Conservation (phyloP, 2,113 vertebrate genomes). For the Hippoglossus stenolepis region DNA sequence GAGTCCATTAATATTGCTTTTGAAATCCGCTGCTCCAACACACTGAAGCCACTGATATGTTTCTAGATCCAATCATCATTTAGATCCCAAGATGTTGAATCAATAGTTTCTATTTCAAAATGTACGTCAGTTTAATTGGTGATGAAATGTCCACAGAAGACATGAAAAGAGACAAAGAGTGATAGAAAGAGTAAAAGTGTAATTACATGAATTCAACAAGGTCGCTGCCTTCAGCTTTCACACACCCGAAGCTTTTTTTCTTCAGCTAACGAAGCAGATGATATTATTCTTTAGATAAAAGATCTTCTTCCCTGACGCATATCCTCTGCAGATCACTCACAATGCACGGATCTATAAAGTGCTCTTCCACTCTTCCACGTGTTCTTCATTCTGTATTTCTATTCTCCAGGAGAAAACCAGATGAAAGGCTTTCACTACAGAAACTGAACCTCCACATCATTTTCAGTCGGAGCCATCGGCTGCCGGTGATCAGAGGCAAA, state of each 20-base stretch:
- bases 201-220: not conserved
- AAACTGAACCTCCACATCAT: constrained; percentile 16
- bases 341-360: not conserved
- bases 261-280: not conserved
- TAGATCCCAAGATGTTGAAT: too few relatives aligned
- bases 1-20: too few relatives aligned
- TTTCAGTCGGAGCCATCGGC: constrained; percentile 1
- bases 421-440: not conserved
- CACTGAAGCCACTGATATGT: too few relatives aligned
- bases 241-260: too few relatives aligned
- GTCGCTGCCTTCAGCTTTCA: not conserved
- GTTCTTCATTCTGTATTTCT: not conserved
- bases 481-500: constrained; percentile 17
- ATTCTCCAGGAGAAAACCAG: not conserved
- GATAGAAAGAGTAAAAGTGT: too few relatives aligned
- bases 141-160: too few relatives aligned
- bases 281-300: not conserved
- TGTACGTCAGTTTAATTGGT: too few relatives aligned
- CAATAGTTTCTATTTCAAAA: too few relatives aligned
- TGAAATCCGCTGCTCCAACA: too few relatives aligned
- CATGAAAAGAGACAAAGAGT: too few relatives aligned
- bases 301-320: not conserved
- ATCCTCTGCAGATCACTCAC: too few relatives aligned
- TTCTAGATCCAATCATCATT: too few relatives aligned
- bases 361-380: not conserved